phyloP scores from a whole-genome alignment of 1,140 invertebrate genomes.

The Lerema accius region DNA sequence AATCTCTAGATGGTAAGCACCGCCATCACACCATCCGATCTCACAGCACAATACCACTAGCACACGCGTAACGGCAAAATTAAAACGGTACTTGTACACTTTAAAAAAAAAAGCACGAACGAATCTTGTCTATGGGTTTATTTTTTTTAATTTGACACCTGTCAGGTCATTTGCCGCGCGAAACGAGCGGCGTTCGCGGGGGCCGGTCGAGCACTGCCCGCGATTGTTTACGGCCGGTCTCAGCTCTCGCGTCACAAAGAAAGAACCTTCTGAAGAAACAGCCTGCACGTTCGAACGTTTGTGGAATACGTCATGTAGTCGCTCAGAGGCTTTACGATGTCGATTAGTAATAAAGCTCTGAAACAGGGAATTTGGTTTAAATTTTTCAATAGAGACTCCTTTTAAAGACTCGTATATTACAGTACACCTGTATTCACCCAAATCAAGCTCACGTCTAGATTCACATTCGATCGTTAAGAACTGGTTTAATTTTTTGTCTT shows the following conservation, averaged over 20 bases:
- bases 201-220: constrained; percentile 66
- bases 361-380: too few relatives aligned
- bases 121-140: constrained; percentile 54
- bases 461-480: too few relatives aligned
- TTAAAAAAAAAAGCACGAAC: constrained; percentile 50
- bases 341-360: too few relatives aligned
- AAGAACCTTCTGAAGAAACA: constrained; percentile 44
- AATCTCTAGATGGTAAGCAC: constrained; percentile 44
- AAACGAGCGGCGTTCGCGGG: constrained; percentile 59
- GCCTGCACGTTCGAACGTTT: constrained; percentile 18
- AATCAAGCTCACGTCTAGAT: too few relatives aligned
- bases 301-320: constrained; percentile 12
- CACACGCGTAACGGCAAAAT: constrained; percentile 58
- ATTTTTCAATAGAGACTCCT: too few relatives aligned
- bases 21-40: constrained; percentile 51
- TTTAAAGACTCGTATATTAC: too few relatives aligned
- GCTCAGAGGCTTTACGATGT: constrained; percentile 27
- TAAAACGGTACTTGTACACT: constrained; percentile 55
- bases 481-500: too few relatives aligned
- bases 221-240: constrained; percentile 74
- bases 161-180: constrained; percentile 41
- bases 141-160: constrained; percentile 47
- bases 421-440: too few relatives aligned
- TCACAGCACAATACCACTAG: constrained; percentile 59
- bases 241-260: constrained; percentile 44